phyloP scores from a whole-genome alignment of 2,113 vertebrate genomes.

The Salminus brasiliensis region DNA sequence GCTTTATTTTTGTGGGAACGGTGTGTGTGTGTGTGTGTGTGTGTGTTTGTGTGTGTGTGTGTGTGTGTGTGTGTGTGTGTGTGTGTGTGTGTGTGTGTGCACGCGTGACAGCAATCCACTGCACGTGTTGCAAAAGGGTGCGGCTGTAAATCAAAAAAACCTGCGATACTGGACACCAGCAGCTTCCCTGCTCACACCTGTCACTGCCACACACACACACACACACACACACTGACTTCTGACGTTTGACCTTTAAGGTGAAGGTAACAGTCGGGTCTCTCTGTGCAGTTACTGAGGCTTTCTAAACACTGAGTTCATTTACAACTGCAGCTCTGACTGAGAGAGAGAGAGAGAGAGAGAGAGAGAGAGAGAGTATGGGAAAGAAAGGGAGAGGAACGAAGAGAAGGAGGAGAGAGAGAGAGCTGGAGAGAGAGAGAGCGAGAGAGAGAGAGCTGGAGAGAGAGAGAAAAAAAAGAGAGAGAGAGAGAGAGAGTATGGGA shows the following conservation, averaged over 20 bases:
- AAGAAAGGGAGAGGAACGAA: too few relatives aligned
- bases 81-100: neutral
- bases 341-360: neutral
- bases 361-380: too few relatives aligned
- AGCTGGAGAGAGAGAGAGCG: neutral
- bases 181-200: constrained; percentile 72
- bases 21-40: constrained; percentile 30
- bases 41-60: constrained; percentile 45
- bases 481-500: neutral
- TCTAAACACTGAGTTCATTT: constrained; percentile 36
- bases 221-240: constrained; percentile 54
- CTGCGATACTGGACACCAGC: constrained; percentile 65
- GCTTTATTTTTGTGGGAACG: constrained; percentile 76
- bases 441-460: too few relatives aligned
- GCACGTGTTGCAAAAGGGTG: constrained; percentile 68
- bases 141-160: constrained; percentile 73
- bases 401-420: too few relatives aligned
- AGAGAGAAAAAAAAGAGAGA: too few relatives aligned
- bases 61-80: neutral
- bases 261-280: constrained; percentile 47
- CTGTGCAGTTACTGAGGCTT: constrained; percentile 23
- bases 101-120: constrained; percentile 48
- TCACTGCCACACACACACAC: constrained; percentile 66
- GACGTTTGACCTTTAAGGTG: constrained; percentile 54
- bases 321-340: neutral